Evolutionary conservation across 2,113 vertebrate genomes (phyloP).

Genomic region (Poeciliopsis prolifica): DNA sequence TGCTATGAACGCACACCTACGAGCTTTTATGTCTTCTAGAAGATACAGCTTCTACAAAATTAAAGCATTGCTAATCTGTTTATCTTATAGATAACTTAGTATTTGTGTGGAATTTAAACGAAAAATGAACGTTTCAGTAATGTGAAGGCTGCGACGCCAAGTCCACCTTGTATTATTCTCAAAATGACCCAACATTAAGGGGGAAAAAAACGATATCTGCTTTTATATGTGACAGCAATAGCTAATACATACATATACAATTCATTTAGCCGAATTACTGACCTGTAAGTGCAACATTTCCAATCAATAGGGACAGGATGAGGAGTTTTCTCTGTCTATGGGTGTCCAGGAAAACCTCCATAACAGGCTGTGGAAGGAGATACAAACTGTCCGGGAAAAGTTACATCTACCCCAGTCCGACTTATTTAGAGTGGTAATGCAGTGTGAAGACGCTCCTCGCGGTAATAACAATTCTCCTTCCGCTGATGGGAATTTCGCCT

Average conservation of each 20-base stretch:
- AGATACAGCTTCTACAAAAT: too few species aligned
- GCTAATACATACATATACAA: too few species aligned
- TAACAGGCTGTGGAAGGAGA: neutral
- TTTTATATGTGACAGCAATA: too few species aligned
- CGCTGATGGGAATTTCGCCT: neutral
- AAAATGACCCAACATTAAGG: too few species aligned
- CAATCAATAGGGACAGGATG: slow-evolving; percentile 26
- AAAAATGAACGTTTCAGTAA: too few species aligned
- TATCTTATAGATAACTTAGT: neutral
- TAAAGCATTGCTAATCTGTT: neutral
- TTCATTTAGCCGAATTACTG: slow-evolving; percentile 15
- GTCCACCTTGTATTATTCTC: too few species aligned
- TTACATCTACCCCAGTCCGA: neutral
- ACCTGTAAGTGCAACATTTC: slow-evolving; percentile 45
- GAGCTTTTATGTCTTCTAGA: too few species aligned
- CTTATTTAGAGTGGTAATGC: neutral
- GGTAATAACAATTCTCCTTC: neutral
- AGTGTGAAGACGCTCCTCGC: neutral
- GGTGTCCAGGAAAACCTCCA: slow-evolving; percentile 36
- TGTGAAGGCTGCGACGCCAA: too few species aligned
- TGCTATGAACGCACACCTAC: too few species aligned
- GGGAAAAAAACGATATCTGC: too few species aligned
- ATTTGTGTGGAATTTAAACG: too few species aligned
- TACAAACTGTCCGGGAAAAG: accelerated
- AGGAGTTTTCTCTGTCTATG: slow-evolving; percentile 19